Evolutionary conservation across 2,113 vertebrate species (phyloP).

Genomic region (Scomber japonicus): DNA sequence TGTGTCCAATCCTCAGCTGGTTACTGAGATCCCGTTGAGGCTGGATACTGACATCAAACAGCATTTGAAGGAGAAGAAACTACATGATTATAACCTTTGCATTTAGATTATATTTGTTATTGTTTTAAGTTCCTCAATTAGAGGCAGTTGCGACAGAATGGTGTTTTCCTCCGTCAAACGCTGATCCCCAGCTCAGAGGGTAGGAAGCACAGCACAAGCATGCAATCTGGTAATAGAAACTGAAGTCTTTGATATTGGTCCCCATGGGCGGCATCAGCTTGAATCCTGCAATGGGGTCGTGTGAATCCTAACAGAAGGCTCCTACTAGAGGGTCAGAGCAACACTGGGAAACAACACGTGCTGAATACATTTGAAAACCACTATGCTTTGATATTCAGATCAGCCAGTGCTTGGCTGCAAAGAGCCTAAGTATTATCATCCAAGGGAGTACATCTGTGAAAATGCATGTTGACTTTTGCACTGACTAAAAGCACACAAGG

Average conservation of each 20-base stretch:
- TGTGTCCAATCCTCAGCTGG: constrained; percentile 14
- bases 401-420: constrained; percentile 50
- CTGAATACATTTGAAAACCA: constrained; percentile 74
- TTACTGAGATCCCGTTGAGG: neutral
- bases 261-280: constrained; percentile 64
- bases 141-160: constrained; percentile 28
- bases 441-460: constrained; percentile 44
- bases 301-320: constrained; percentile 70
- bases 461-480: constrained; percentile 53
- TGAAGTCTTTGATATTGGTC: constrained; percentile 75
- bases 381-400: constrained; percentile 78
- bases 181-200: constrained; percentile 45
- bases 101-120: constrained; percentile 46
- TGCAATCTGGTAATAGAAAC: constrained; percentile 65
- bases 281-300: constrained; percentile 51
- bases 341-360: constrained; percentile 63
- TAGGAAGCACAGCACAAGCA: constrained; percentile 49
- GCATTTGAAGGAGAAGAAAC: constrained; percentile 32
- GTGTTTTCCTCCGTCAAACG: constrained; percentile 52
- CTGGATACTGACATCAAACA: constrained; percentile 33
- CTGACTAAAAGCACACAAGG: constrained; percentile 47
- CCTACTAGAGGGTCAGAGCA: constrained; percentile 70
- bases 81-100: constrained; percentile 31
- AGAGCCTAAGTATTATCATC: constrained; percentile 41
- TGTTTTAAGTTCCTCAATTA: constrained; percentile 42